Evolutionary conservation across 1,140 invertebrate species (phyloP).

Genomic region (Philotrypesis tridentata): DNA sequence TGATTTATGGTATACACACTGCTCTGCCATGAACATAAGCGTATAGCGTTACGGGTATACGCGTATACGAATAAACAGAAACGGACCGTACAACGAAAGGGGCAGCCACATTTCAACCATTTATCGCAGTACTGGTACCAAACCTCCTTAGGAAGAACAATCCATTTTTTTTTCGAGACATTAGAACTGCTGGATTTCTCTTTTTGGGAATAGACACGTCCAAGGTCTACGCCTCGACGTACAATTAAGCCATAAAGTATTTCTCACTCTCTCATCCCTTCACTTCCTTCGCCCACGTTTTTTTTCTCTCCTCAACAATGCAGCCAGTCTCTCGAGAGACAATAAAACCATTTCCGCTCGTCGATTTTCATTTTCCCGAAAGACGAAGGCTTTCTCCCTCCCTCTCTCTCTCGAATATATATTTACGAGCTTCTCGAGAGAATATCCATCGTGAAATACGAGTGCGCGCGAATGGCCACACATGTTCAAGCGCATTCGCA

Average conservation of each 20-base stretch:
- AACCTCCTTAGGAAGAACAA: too few species aligned
- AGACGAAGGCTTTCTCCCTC: background rate
- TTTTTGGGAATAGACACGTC: background rate
- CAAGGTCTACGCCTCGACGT: background rate
- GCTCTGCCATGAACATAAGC: too few species aligned
- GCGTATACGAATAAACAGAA: too few species aligned
- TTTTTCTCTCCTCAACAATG: background rate
- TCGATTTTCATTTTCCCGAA: constrained; percentile 26
- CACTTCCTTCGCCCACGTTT: constrained; percentile 6
- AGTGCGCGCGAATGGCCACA: constrained; percentile 32
- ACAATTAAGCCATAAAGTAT: constrained; percentile 40
- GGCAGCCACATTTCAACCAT: too few species aligned
- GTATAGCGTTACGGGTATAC: too few species aligned
- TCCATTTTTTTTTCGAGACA: too few species aligned
- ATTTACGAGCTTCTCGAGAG: constrained; percentile 32
- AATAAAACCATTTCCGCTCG: constrained; percentile 41
- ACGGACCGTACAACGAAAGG: too few species aligned
- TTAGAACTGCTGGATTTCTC: background rate
- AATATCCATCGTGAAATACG: constrained; percentile 22
- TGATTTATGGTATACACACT: too few species aligned
- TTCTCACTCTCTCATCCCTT: background rate
- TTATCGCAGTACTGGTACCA: too few species aligned
- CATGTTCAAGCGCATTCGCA: constrained; percentile 35
- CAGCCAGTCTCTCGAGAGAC: constrained; percentile 3
- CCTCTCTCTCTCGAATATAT: background rate